Evolutionary conservation across 2,888 invertebrate genomes (phyloP).

Genomic region (Zonitis immaculata): DNA sequence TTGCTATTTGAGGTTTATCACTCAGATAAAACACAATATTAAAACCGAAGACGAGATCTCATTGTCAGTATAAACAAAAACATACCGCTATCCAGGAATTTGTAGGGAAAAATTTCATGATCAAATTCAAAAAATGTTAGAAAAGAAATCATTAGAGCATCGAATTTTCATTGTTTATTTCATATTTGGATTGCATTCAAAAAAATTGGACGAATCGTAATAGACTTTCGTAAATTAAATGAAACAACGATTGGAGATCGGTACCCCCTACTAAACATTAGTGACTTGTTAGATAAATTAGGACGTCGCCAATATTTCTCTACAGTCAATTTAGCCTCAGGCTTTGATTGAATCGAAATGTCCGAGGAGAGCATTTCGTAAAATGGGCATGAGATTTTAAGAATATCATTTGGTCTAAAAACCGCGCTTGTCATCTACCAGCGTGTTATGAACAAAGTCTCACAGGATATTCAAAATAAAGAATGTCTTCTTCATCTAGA

Average conservation of each 20-base stretch:
- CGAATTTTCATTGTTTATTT: too few species aligned
- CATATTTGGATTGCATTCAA: too few species aligned
- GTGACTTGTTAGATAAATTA: constrained; percentile 35
- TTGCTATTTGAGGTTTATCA: constrained; percentile 17
- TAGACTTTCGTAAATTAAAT: too few species aligned
- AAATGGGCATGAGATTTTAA: constrained; percentile 29
- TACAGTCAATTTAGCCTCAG: constrained; percentile 27
- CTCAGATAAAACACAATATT: background rate
- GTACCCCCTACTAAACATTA: constrained; percentile 33
- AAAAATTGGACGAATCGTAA: too few species aligned
- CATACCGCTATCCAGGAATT: too few species aligned
- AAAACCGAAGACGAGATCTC: too few species aligned
- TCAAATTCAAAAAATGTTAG: too few species aligned
- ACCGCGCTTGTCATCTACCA: constrained; percentile 29
- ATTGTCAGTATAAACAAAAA: too few species aligned
- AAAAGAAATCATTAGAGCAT: too few species aligned
- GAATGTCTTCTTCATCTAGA: too few species aligned
- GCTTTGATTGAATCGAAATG: constrained; percentile 31
- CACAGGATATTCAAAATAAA: background rate
- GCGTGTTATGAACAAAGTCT: background rate
- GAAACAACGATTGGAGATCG: too few species aligned
- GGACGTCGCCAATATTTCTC: constrained; percentile 31
- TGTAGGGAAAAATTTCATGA: too few species aligned
- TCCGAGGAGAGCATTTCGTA: constrained; percentile 23
- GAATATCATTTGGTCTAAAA: constrained; percentile 26